Base-by-base conservation (phyloP, 2,113 vertebrate species). In the Elachura formosa region DNA sequence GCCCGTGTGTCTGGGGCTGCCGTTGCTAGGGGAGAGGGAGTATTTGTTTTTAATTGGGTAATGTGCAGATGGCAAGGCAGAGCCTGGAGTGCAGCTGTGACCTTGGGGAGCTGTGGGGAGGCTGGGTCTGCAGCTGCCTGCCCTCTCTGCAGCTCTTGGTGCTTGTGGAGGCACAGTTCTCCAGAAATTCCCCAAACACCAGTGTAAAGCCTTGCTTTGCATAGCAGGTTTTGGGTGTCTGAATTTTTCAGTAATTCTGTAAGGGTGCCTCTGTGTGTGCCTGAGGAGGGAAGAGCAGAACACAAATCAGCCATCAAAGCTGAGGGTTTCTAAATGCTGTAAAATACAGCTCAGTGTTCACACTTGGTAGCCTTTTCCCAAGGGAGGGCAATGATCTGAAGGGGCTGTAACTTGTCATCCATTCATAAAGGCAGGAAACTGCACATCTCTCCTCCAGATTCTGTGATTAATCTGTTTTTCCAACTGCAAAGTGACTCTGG, bases 1-100 rank as follows among this genome's bases (percentile, higher is more conserved):
- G 90, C 93, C 69, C 84, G 6, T 33, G 41, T 92, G 94, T 69
- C 95, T 92, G 94, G 40, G 72, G 90, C 86, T 94, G 81, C 67
- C 3, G 95, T 97, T 97, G 95, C 96, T 31, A 96, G 33, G 96
- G 93, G 82, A 77, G 84, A 87, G 75, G 23, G 41, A 84, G 84
- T 93, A 90, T 97, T 97, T 97, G 96, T 96, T 96, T 97, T 96
- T 95, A 89, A 96, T 87, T 91, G 94, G 93, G 89, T 90, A 87
- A 96, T 87, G 82, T 93, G 85, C 95, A 93, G 96, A 96, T 96
- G 95, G 96, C 94, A 94, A 84, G 33, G 3, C 83, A 24, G 59
- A 81, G 95, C 87, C 63, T 83, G 14, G 63, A 67, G 87, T 89
- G 71, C 87, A 89, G 87, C 93, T 95, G 94, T 94, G 94, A 97